Base-by-base conservation (phyloP, 37 sponge, comb jelly and placozoan species). In the Chondrosia reniformis region DNA sequence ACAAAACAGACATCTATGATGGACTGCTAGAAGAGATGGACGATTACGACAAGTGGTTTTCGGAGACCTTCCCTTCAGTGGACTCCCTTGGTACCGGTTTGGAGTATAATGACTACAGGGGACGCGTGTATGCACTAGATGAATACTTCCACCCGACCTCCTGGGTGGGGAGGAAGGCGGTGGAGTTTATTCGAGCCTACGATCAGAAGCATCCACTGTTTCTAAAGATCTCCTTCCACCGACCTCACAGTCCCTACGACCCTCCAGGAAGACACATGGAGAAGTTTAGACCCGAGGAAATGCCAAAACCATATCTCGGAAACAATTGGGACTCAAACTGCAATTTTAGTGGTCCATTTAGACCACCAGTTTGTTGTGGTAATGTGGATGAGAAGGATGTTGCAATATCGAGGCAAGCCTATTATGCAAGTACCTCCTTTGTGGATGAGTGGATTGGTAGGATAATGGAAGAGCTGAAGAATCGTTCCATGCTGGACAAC, bases 211-310 rank as follows among this genome's bases (percentile, higher is more conserved):
- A 84, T 17, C 89, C 89, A 3, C 80, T 89, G 63, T 84, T 84
- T 63, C 63, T 89, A 21, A 79, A 89, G 58, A 85, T 84, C 32
- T 89, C 89, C 33, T 89, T 89, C 46, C 89, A 89, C 46, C 89
- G 89, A 22, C 89, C 89, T 37, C 89, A 89, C 65, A 89, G 89
- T 33, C 89, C 89, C 8, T 89, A 89, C 56, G 89, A 89, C 65
- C 89, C 89, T 31, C 89, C 89, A 4, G 55, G 79, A 41, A 19
- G 81, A 33, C 61, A 75, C 63, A 84, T 89, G 81, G 69, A 84
- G 19, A 34, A 78, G 41, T 84, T 74, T 49, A 65, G 65, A 27
- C 75, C 64, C 5, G 64, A 55, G 4, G 40, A 79, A 19, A 78
- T 88, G 80, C 89, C 89, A 5, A 24, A 40, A 36, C 80, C 89